Evolutionary conservation across 2,113 vertebrate genomes (phyloP).

Genomic region (Benitochromis conjunctus): DNA sequence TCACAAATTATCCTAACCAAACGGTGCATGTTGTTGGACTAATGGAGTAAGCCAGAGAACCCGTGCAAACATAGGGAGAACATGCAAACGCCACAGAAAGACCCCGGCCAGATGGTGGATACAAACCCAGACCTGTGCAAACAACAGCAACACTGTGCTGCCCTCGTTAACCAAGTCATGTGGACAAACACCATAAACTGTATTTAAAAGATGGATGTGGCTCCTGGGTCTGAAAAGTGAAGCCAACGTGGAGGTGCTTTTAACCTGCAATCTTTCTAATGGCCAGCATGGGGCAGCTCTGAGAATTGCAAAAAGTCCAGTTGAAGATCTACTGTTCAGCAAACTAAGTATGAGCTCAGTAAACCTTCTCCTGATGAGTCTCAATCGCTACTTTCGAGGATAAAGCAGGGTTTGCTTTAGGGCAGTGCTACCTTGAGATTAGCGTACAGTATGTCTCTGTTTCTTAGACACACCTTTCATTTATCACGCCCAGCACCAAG

Average conservation of each 20-base stretch:
- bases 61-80: neutral
- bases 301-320: neutral
- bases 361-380: neutral
- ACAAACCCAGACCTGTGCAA: neutral
- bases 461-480: neutral
- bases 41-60: neutral
- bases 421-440: neutral
- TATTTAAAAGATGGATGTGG: neutral
- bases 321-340: neutral
- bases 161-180: neutral
- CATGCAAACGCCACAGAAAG: neutral
- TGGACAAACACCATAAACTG: neutral
- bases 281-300: neutral
- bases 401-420: neutral
- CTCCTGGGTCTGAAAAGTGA: neutral
- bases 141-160: neutral
- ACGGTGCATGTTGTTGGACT: neutral
- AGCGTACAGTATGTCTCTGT: fast-evolving
- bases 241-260: neutral
- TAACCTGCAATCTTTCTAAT: too few species aligned
- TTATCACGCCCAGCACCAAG: neutral
- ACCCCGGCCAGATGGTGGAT: neutral
- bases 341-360: neutral
- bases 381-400: neutral
- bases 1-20: neutral